Percentiles rank a stretch among this genome's conserved stretches.
Conservation (phyloP, 1,140 invertebrate genomes). For the Aphelinus certus region DNA sequence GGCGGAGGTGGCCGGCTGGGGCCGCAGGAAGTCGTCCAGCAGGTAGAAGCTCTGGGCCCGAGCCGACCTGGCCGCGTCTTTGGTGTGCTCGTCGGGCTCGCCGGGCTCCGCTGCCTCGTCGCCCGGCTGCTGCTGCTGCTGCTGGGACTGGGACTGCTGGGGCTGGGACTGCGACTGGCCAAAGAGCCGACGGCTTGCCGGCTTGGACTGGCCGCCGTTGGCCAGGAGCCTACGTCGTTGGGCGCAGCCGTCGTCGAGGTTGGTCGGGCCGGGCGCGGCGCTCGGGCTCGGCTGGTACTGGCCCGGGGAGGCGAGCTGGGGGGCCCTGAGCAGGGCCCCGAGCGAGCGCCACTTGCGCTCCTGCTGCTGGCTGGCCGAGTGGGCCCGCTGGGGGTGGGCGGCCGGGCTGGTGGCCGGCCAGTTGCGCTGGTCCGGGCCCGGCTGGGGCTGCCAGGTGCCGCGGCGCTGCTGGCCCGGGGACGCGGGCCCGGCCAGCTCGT, state of each 20-base stretch:
- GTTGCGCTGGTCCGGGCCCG: conserved; percentile 17
- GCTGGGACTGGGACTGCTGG: conserved; percentile 44
- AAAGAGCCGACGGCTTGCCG: conserved; percentile 48
- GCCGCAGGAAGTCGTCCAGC: conserved; percentile 66
- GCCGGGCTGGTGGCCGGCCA: conserved; percentile 4
- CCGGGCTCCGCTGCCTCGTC: not conserved
- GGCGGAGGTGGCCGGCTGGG: conserved; percentile 55
- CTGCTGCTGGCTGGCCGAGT: not conserved
- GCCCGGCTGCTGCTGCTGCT: conserved; percentile 36
- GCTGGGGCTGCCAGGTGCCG: not conserved
- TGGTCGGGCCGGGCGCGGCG: conserved; percentile 43
- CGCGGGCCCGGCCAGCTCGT: conserved; percentile 49
- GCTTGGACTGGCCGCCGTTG: conserved; percentile 49
- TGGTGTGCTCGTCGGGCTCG: not conserved
- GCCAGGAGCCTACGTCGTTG: conserved; percentile 40
- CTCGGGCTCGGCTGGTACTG: conserved; percentile 17
- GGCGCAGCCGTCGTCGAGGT: conserved; percentile 41
- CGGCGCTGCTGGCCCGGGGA: conserved; percentile 26
- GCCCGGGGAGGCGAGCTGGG: conserved; percentile 31
- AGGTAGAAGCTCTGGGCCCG: conserved; percentile 67
- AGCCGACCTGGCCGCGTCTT: conserved; percentile 51
- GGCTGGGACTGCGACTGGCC: conserved; percentile 51
- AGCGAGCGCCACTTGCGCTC: conserved; percentile 64
- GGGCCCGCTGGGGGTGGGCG: conserved; percentile 1
- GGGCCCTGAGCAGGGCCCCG: conserved; percentile 63